These are phyloP conservation scores for Eueremaeus valkanovi DNA, from an alignment of 2,888 invertebrate species.

Conservation along the genomic window DNA sequence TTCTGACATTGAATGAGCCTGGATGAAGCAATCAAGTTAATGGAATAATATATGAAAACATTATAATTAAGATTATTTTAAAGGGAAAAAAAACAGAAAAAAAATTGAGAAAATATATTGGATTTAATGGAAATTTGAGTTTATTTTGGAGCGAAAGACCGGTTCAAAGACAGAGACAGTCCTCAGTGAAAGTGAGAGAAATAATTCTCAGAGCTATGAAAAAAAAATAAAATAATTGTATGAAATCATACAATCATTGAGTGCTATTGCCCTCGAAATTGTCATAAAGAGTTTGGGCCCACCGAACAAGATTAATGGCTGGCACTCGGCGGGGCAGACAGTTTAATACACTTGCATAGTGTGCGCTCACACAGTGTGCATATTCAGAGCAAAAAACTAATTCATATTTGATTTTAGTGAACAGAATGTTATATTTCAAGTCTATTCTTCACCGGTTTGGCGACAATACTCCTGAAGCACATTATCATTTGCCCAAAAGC, in stretches of 20 bases:
- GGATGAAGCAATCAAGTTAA: conserved; percentile 11
- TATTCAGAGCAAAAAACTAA: conserved; percentile 10
- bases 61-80: too few species aligned
- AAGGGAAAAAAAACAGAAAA: neutral
- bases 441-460: neutral
- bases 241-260: neutral
- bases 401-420: conserved; percentile 1
- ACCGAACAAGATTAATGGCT: conserved; percentile 13
- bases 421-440: neutral
- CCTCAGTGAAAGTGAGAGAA: neutral
- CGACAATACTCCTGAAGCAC: neutral
- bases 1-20: too few species aligned
- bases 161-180: neutral
- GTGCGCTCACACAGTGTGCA: conserved; percentile 14
- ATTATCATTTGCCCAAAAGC: too few species aligned
- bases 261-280: neutral
- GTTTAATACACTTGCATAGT: conserved; percentile 30
- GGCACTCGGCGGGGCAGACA: neutral
- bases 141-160: neutral
- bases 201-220: neutral
- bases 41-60: too few species aligned
- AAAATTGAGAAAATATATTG: neutral
- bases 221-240: neutral
- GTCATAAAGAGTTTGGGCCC: conserved; percentile 9
- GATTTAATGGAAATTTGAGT: neutral